phyloP scores from a whole-genome alignment of 2,888 invertebrate genomes.

The Prosapia bicincta region DNA sequence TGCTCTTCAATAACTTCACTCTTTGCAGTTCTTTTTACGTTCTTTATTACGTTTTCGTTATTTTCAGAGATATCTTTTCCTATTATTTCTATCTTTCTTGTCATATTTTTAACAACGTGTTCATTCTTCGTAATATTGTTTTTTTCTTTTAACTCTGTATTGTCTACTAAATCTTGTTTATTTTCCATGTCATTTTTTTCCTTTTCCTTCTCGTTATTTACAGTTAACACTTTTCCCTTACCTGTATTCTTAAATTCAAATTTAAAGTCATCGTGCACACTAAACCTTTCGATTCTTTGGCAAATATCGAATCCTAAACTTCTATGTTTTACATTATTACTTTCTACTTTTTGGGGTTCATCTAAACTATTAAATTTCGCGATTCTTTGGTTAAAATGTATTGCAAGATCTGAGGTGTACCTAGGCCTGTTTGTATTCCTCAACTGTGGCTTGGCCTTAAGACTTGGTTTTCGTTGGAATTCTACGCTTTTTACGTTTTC shows the following conservation, averaged over 20 bases:
- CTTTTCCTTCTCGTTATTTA: too few relatives aligned
- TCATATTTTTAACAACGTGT: too few relatives aligned
- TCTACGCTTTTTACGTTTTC: neutral
- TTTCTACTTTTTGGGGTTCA: neutral
- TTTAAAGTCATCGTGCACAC: neutral
- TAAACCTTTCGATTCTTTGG: neutral
- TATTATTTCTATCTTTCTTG: too few relatives aligned
- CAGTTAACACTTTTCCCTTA: too few relatives aligned
- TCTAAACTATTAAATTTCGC: conserved; percentile 4
- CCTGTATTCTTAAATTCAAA: too few relatives aligned
- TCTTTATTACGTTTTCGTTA: neutral
- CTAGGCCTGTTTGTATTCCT: neutral
- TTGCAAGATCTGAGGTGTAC: neutral
- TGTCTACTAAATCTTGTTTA: too few relatives aligned
- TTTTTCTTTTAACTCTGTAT: too few relatives aligned
- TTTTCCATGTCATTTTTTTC: too few relatives aligned
- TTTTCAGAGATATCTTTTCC: too few relatives aligned
- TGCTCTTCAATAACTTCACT: too few relatives aligned
- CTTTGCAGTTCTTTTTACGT: too few relatives aligned
- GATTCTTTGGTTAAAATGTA: conserved; percentile 3
- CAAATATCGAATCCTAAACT: neutral
- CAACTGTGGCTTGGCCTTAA: conserved; percentile 20
- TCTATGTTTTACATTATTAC: neutral
- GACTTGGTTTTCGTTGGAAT: conserved; percentile 17
- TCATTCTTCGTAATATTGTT: too few relatives aligned